These are phyloP conservation scores for Cylloceria caligata DNA, from an alignment of 2,888 invertebrate species.

Conservation along the genomic window DNA sequence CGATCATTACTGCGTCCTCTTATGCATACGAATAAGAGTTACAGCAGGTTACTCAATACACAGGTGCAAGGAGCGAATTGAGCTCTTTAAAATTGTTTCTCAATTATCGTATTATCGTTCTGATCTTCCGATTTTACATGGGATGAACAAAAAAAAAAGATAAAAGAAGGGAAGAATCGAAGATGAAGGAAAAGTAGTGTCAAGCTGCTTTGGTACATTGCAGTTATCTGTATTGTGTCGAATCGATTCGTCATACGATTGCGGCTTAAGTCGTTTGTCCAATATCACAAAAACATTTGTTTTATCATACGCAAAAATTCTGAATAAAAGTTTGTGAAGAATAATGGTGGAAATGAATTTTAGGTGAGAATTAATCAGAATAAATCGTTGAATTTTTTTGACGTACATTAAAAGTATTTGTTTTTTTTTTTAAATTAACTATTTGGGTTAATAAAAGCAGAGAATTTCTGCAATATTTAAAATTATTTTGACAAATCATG, in stretches of 20 bases:
- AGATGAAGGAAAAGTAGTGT: slow-evolving; percentile 24
- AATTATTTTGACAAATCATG: no score
- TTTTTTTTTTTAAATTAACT: no score
- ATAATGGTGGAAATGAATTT: no score
- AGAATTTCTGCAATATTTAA: no score
- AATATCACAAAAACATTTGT: no score
- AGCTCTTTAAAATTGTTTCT: slow-evolving; percentile 54
- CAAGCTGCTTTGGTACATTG: neutral
- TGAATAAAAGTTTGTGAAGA: neutral
- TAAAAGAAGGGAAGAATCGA: neutral
- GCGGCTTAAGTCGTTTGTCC: neutral
- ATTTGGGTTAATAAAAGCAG: no score
- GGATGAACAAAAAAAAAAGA: slow-evolving; percentile 6
- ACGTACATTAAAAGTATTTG: no score
- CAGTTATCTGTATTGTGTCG: slow-evolving; percentile 12
- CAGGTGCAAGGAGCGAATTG: slow-evolving; percentile 43
- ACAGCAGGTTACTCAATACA: slow-evolving; percentile 1
- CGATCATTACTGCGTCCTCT: slow-evolving; percentile 57
- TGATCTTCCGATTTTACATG: slow-evolving; percentile 37
- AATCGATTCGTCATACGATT: slow-evolving; percentile 53
- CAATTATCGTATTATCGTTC: slow-evolving; percentile 63
- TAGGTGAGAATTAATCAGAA: no score
- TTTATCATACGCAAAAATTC: slow-evolving; percentile 14
- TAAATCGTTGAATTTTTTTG: no score
- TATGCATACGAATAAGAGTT: slow-evolving; percentile 39